phyloP scores from a whole-genome alignment of 2,797 vertebrate genomes.

The Limnodromus scolopaceus region DNA sequence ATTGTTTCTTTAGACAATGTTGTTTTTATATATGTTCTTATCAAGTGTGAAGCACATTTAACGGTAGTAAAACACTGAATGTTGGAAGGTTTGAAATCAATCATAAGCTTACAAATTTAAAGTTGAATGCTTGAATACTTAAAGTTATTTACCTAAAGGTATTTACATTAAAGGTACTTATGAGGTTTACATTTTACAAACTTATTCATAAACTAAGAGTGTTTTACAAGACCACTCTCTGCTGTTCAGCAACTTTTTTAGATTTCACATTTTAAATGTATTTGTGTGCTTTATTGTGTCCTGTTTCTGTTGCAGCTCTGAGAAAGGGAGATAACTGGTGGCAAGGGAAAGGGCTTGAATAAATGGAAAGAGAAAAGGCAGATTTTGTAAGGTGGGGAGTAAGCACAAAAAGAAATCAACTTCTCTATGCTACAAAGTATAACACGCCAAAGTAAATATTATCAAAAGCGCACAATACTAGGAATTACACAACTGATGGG shows the following conservation, averaged over 20 bases:
- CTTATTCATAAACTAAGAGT: not conserved
- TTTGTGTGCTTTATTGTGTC: not conserved
- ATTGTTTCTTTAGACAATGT: not conserved
- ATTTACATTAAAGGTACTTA: not conserved
- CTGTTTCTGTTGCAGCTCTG: constrained; percentile 14
- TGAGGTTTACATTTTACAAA: not conserved
- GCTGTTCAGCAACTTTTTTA: not conserved
- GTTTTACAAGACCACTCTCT: not conserved
- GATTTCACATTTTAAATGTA: not conserved
- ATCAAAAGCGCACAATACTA: constrained; percentile 45
- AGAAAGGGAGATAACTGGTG: constrained; percentile 7
- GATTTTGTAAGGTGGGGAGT: constrained; percentile 12
- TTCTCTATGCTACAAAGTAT: not conserved
- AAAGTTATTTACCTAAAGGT: not conserved
- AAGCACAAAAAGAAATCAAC: not conserved
- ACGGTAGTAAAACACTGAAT: not conserved
- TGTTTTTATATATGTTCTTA: not conserved
- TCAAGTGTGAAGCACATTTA: not conserved
- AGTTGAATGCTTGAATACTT: not conserved
- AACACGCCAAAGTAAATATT: constrained; percentile 54
- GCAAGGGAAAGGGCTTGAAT: not conserved
- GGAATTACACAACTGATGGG: constrained; percentile 43
- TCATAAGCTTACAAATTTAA: not conserved
- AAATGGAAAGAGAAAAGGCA: constrained; percentile 25
- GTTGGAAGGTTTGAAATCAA: not conserved